A percentile compares a stretch with the other conserved stretches of the same genome.
These are phyloP conservation scores for Xanthia icteritia DNA, from an alignment of 2,888 invertebrate species.

Conservation along the genomic window DNA sequence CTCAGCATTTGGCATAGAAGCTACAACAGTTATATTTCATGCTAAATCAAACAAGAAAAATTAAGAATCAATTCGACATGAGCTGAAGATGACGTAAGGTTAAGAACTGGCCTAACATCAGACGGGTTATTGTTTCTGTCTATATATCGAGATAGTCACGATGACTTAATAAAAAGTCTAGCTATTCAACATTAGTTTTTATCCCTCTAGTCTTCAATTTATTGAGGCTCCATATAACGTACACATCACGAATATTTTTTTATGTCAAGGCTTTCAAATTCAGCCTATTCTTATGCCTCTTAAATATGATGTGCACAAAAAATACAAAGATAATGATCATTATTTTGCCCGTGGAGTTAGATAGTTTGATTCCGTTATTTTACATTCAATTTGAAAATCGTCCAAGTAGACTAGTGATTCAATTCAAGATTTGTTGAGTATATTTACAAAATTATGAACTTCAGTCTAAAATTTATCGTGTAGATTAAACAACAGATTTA, in stretches of 20 bases:
- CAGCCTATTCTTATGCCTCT: slow-evolving; percentile 29
- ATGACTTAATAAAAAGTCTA: slow-evolving; percentile 70
- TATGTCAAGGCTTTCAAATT: slow-evolving; percentile 39
- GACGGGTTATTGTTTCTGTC: slow-evolving; percentile 72
- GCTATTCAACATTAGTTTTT: slow-evolving; percentile 46
- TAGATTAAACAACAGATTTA: slow-evolving; percentile 14
- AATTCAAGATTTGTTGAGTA: neutral
- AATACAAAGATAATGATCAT: slow-evolving; percentile 40
- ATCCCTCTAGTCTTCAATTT: slow-evolving; percentile 32
- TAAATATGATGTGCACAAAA: slow-evolving; percentile 41
- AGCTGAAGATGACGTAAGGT: slow-evolving; percentile 80
- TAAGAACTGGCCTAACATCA: slow-evolving; percentile 63
- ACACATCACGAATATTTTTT: slow-evolving; percentile 29
- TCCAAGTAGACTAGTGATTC: neutral
- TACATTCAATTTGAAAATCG: slow-evolving; percentile 30
- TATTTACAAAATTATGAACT: slow-evolving; percentile 4
- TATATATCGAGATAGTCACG: slow-evolving; percentile 66
- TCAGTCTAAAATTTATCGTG: slow-evolving; percentile 15
- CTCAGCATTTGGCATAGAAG: slow-evolving; percentile 30
- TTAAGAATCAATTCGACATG: slow-evolving; percentile 82
- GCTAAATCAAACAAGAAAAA: slow-evolving; percentile 72
- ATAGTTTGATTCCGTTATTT: slow-evolving; percentile 51
- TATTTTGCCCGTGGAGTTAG: slow-evolving; percentile 33
- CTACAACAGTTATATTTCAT: slow-evolving; percentile 65
- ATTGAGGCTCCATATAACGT: slow-evolving; percentile 23